Evolutionary conservation across 1,140 invertebrate genomes (phyloP), one percentile per base, ranked within the genome.

Genomic region (Conopomorpha cramerella): DNA sequence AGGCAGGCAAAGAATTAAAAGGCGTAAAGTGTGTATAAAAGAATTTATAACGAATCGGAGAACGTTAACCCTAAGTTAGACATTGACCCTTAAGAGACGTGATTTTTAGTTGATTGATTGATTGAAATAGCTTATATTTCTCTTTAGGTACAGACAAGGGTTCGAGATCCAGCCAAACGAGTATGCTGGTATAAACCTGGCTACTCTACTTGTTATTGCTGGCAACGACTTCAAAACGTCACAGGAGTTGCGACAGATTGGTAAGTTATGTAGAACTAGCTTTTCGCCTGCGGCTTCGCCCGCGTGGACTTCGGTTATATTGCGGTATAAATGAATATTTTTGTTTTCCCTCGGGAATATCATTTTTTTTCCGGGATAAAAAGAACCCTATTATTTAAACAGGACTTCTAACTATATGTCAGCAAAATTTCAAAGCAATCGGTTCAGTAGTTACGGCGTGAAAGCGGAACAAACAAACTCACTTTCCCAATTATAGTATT

Each of bases 151-250:
- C 67, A 83, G 95, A 41, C 95, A 97, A 82, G 96, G 96, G 30
- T 99, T 99, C 77, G 93, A 90, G 62, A 90, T 98, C 19, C 96
- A 98, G 60, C 96, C 96, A 2, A 98, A 99, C 77, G 96, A 99
- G 80, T 99, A 99, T 81, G 96, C 96, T 13, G 97, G 96, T 19
- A 99, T 99, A 40, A 99, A 99, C 82, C 82, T 99, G 47, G 97
- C 97, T 14, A 99, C 97, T 10, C 77, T 99, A 12, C 78, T 99
- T 18, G 95, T 99, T n/a, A 96, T 99, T 52, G 93, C 90, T 49
- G 98, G 97, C 19, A 95, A 97, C 77, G 92, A 96, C 58, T 96
- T 99, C 65, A 89, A 88, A 27, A 91, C 91, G 60, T 95, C 92
- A 13, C 87, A 89, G 54, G 94, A 96, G 68, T 70, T 97, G 25